Conservation (phyloP, 2,797 vertebrate species). For the Prionace glauca region DNA sequence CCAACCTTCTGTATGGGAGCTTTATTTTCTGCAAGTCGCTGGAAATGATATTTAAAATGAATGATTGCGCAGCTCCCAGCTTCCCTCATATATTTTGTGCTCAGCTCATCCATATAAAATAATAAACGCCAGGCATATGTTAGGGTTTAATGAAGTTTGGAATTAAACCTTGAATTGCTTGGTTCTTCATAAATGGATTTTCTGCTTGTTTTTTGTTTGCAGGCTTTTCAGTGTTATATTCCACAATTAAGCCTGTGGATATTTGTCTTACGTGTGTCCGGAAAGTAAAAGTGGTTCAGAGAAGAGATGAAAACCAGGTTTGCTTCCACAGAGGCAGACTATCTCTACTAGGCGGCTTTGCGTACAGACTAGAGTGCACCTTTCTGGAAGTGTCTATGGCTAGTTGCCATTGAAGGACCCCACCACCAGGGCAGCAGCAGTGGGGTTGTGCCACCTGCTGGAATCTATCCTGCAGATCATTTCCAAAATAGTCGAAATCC, state of each 20-base stretch:
- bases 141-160: background rate
- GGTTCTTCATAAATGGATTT: background rate
- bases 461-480: background rate
- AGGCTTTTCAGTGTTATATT: background rate
- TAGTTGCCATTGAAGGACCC: background rate
- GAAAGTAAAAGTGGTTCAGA: background rate
- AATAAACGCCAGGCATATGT: background rate
- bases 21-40: background rate
- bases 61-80: background rate
- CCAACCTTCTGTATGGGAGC: background rate
- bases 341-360: background rate
- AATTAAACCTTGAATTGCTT: background rate
- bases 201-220: background rate
- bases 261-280: background rate
- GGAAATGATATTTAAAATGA: background rate
- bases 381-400: background rate
- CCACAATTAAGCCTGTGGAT: background rate
- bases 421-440: background rate
- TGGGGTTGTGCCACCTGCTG: background rate
- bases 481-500: background rate
- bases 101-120: background rate
- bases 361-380: background rate
- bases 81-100: background rate
- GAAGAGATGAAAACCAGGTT: background rate
- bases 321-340: background rate